Evolutionary conservation across 2,888 invertebrate species (phyloP).

Genomic region (Apamea sordens): DNA sequence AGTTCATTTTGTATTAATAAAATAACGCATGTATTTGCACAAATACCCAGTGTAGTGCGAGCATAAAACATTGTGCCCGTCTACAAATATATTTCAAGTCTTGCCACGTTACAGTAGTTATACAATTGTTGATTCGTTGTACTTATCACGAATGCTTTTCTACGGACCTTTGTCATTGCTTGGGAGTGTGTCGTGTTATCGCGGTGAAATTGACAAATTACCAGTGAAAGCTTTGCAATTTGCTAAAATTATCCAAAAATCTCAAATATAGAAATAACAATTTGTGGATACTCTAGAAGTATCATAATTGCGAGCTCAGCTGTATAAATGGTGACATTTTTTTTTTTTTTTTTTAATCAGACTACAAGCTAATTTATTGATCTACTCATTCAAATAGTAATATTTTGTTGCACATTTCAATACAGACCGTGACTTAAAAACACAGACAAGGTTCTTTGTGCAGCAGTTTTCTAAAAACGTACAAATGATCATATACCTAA

Average conservation of each 20-base stretch:
- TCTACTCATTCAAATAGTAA: background rate
- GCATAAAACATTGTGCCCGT: background rate
- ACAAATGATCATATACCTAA: no score
- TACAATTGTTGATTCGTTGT: constrained; percentile 81
- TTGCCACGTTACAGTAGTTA: constrained; percentile 80
- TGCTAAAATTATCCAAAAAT: background rate
- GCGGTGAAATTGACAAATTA: constrained; percentile 7
- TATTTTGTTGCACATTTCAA: background rate
- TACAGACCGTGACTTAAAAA: background rate
- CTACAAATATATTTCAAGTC: constrained; percentile 62
- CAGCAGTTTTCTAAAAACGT: background rate
- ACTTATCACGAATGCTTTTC: constrained; percentile 53
- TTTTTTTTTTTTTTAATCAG: background rate
- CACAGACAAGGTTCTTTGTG: background rate
- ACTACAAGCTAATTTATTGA: no score
- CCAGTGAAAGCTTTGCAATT: constrained; percentile 2
- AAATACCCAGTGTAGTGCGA: background rate
- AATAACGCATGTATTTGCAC: background rate
- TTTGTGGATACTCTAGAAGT: background rate
- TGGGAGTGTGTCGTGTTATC: constrained; percentile 9
- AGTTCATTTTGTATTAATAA: constrained; percentile 2
- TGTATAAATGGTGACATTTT: background rate
- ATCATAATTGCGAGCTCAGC: background rate
- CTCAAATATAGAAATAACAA: background rate
- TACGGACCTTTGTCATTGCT: constrained; percentile 38